Evolutionary conservation across 2,113 vertebrate species (phyloP), one percentile per base, ranked within the genome.

Genomic region (Dissostichus mawsoni): DNA sequence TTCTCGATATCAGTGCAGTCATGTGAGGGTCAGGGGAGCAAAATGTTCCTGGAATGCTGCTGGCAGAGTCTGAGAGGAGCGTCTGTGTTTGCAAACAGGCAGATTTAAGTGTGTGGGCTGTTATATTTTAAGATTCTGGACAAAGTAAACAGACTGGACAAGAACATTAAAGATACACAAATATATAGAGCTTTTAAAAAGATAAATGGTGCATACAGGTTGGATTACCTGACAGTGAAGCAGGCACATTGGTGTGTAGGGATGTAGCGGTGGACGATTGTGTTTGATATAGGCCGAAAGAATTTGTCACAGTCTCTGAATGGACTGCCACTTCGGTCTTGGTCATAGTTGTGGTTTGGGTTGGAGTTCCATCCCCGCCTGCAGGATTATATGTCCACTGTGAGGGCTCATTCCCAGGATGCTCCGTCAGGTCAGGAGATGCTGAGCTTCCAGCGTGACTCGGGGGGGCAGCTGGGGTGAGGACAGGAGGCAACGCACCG

Each of bases 61-160:
- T 80, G 64, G 78, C 64, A 62, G 59, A n/a, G 36, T 63, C 33
- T 81, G 29, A 76, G 51, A 8, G n/a, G 63, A 58, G 36, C 13
- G 20, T 17, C 62, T 72, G 58, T 85, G 78, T 89, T 87, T 91
- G 70, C 70, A 87, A 80, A 82, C 81, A 83, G 68, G 59, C 74
- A 33, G 61, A 29, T 53, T 78, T 65, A 41, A 75, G 57, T 58
- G 52, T 76, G 70, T 61, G 70, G 55, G 61, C 48, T 56, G 75
- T 58, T 88, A 74, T 89, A 84, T 89, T 86, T 89, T 45, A 73
- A 61, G 51, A 47, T 12, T 67, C 45, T 70, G 80, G 63, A 61
- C 14, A 33, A 52, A 78, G 50, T 61, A 51, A 84, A 82, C 63
- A 78, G 23, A 63, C 29, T 1, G 1, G 68, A 82, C 11, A 55